phyloP scores from a whole-genome alignment of 2,888 invertebrate species.

The Oscheius myriophilus region DNA sequence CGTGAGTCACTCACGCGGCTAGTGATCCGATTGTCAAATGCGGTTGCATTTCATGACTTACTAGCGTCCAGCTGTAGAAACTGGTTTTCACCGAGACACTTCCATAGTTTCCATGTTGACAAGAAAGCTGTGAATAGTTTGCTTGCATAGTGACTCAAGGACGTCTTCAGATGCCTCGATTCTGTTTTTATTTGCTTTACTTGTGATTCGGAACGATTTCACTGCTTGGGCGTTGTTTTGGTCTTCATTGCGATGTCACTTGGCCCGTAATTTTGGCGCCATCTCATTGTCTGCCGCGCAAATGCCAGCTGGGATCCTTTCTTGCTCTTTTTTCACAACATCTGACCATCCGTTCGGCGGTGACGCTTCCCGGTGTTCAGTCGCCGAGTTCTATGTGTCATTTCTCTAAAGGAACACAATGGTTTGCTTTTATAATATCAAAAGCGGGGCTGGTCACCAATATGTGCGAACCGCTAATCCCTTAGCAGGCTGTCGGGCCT shows the following conservation, averaged over 20 bases:
- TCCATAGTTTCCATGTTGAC: too few species aligned
- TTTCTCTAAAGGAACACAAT: too few species aligned
- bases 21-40: slow-evolving; percentile 28
- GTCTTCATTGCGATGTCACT: slow-evolving; percentile 15
- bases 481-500: slow-evolving; percentile 31
- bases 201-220: too few species aligned
- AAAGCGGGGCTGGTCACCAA: slow-evolving; percentile 23
- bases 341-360: not conserved
- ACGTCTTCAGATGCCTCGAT: too few species aligned
- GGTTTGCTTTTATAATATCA: not conserved
- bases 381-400: too few species aligned
- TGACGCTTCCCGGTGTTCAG: slow-evolving; percentile 4
- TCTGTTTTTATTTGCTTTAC: too few species aligned
- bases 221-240: slow-evolving; percentile 5
- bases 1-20: slow-evolving; percentile 25
- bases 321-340: not conserved
- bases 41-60: slow-evolving; percentile 19
- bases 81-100: not conserved
- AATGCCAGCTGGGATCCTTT: slow-evolving; percentile 13
- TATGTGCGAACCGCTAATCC: slow-evolving; percentile 35
- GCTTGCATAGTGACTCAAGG: too few species aligned
- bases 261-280: slow-evolving; percentile 9
- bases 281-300: slow-evolving; percentile 12
- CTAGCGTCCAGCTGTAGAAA: slow-evolving; percentile 23
- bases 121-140: too few species aligned